Percentiles rank a stretch among this genome's conserved stretches.
phyloP scores from a whole-genome alignment of 2,113 vertebrate genomes.

The Actenoides lindsayi region DNA sequence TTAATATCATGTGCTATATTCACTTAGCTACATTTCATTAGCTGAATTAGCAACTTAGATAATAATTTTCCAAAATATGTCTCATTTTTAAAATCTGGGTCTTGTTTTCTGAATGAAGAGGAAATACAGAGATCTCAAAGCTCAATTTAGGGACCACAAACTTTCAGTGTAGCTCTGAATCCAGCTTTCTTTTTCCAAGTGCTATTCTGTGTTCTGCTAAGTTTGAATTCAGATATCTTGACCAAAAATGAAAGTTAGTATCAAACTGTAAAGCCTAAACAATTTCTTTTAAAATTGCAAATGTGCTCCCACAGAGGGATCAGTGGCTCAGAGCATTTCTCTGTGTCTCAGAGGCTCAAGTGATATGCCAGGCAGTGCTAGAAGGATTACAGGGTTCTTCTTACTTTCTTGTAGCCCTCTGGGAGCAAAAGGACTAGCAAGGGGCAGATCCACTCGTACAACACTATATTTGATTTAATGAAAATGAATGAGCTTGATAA shows the following conservation, averaged over 20 bases:
- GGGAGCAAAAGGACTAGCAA: background rate
- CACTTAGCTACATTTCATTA: constrained; percentile 19
- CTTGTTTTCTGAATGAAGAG: background rate
- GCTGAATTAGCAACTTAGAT: constrained; percentile 1
- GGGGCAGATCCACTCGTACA: background rate
- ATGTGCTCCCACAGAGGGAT: background rate
- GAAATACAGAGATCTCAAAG: background rate
- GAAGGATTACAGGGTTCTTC: background rate
- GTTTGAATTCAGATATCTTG: background rate
- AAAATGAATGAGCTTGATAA: background rate
- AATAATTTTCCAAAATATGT: constrained; percentile 4
- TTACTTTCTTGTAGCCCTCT: background rate
- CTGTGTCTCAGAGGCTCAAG: background rate
- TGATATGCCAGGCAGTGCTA: background rate
- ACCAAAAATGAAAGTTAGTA: background rate
- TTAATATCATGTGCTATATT: background rate
- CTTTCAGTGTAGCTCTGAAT: background rate
- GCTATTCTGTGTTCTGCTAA: background rate
- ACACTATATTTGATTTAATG: background rate
- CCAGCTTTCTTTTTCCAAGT: background rate
- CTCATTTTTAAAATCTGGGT: background rate
- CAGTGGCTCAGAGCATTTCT: background rate
- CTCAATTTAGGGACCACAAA: background rate
- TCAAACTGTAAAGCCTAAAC: background rate
- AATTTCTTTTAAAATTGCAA: background rate